These are phyloP conservation scores for Agrilus planipennis DNA, from an alignment of 1,140 invertebrate genomes.

Conservation along the genomic window DNA sequence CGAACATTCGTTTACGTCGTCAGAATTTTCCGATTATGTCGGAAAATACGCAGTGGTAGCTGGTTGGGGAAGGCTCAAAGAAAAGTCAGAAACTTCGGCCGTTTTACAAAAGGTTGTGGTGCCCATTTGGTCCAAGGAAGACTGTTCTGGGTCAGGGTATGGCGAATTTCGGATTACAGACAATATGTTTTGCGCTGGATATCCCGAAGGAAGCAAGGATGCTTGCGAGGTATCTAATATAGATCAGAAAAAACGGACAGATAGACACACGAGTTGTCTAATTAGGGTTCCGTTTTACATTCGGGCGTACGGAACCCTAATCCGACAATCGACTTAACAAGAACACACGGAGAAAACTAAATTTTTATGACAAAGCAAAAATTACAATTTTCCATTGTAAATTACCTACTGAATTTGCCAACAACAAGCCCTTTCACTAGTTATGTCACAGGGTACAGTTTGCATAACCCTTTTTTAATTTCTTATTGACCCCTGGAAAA, in stretches of 20 bases:
- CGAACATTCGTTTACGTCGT: not conserved
- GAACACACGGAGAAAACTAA: no score
- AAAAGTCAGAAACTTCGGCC: constrained; percentile 47
- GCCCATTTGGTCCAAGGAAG: constrained; percentile 44
- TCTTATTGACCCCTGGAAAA: not conserved
- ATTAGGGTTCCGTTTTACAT: not conserved
- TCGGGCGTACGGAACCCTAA: not conserved
- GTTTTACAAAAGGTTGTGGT: constrained; percentile 46
- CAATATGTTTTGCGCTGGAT: constrained; percentile 70
- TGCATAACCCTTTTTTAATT: not conserved
- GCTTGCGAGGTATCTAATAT: constrained; percentile 52
- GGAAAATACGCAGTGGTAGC: constrained; percentile 54
- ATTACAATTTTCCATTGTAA: no score
- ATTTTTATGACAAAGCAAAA: no score
- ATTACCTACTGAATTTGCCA: no score
- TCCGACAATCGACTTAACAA: not conserved
- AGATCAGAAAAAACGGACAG: constrained; percentile 1
- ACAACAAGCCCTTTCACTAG: no score
- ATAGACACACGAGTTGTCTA: no score
- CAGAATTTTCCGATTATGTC: constrained; percentile 35
- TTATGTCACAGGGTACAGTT: no score
- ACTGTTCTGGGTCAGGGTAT: constrained; percentile 43
- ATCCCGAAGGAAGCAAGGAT: constrained; percentile 53
- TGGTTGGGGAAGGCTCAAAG: constrained; percentile 62
- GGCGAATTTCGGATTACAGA: constrained; percentile 46